Evolutionary conservation across 2,797 vertebrate genomes (phyloP).

Genomic region (Neosilurus hyrtlii): DNA sequence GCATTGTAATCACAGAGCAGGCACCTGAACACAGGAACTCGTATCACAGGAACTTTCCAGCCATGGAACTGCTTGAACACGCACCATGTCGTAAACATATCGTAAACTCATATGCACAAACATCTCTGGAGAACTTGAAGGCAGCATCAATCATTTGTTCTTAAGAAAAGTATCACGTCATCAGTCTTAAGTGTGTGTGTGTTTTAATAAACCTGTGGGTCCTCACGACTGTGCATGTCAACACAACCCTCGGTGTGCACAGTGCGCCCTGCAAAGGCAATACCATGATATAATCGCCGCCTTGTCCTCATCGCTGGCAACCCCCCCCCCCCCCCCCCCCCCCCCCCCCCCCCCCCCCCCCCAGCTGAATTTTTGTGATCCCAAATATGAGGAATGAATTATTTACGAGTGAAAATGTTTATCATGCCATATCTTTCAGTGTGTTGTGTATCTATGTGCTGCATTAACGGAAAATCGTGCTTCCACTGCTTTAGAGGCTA

Average conservation of each 20-base stretch:
- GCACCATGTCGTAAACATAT: neutral
- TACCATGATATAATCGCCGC: slow-evolving; percentile 13
- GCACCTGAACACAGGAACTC: neutral
- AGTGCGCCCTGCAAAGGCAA: slow-evolving; percentile 41
- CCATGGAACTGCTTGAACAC: neutral
- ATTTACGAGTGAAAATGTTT: slow-evolving; percentile 64
- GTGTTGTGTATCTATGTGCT: slow-evolving; percentile 70
- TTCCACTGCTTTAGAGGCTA: slow-evolving; percentile 67
- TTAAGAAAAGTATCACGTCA: slow-evolving; percentile 38
- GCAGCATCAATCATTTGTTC: slow-evolving; percentile 12
- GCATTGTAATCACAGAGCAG: neutral
- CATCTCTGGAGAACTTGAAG: neutral
- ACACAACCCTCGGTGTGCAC: slow-evolving; percentile 36
- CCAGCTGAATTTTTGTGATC: no score
- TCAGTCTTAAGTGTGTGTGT: slow-evolving; percentile 26
- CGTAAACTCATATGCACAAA: neutral
- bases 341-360: no score
- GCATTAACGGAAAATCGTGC: slow-evolving; percentile 67
- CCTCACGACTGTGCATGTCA: slow-evolving; percentile 37
- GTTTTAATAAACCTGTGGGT: slow-evolving; percentile 56
- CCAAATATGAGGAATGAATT: slow-evolving; percentile 44
- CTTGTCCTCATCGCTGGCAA: slow-evolving; percentile 18
- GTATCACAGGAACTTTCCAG: neutral
- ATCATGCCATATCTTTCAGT: slow-evolving; percentile 66
- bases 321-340: no score